These are phyloP conservation scores for Wasmannia auropunctata DNA, from an alignment of 1,140 invertebrate species.

Conservation along the genomic window DNA sequence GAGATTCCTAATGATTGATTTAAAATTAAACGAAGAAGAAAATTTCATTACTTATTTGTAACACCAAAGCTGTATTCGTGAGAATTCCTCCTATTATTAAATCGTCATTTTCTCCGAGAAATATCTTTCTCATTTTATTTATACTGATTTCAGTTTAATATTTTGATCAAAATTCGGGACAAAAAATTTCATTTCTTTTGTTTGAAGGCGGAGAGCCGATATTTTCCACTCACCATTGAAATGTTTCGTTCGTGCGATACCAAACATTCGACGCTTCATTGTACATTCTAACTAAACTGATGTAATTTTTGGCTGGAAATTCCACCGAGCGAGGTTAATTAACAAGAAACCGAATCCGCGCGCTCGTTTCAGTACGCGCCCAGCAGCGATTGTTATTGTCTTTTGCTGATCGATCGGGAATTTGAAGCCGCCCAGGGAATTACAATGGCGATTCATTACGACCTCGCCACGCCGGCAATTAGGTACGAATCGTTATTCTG, in stretches of 20 bases:
- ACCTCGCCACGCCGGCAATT: conserved; percentile 14
- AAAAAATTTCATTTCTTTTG: background rate
- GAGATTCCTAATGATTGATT: too few relatives aligned
- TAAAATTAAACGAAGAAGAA: background rate
- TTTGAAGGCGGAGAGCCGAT: background rate
- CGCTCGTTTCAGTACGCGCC: background rate
- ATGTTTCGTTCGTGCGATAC: background rate
- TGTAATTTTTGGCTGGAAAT: conserved; percentile 32
- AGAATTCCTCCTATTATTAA: background rate
- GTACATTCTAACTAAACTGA: conserved; percentile 19
- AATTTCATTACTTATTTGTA: background rate
- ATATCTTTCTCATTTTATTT: background rate
- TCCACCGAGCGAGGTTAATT: conserved; percentile 26
- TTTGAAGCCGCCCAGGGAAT: conserved; percentile 31
- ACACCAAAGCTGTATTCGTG: background rate
- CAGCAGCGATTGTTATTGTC: conserved; percentile 46
- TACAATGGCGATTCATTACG: conserved; percentile 43
- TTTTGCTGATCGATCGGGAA: conserved; percentile 33
- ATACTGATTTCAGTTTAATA: background rate
- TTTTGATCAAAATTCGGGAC: background rate
- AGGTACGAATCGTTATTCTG: background rate
- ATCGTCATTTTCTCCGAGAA: background rate
- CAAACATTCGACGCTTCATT: conserved; percentile 1
- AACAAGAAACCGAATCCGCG: conserved; percentile 33
- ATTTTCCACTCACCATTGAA: background rate